Conservation (phyloP, 1,140 invertebrate species). For the Zaprionus ghesquierei region DNA sequence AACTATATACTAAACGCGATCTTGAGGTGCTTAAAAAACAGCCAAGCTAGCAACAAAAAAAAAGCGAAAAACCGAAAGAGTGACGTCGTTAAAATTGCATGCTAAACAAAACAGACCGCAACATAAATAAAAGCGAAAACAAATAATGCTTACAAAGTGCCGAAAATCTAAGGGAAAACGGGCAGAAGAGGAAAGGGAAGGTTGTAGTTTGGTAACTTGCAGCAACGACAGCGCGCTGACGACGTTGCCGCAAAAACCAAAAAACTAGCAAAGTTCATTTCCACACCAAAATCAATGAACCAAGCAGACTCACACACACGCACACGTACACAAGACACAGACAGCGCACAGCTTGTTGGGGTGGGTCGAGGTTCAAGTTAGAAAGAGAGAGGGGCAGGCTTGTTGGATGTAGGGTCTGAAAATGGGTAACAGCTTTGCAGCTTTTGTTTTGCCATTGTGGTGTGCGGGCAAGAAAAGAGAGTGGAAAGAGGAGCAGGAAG, state of each 20-base stretch:
- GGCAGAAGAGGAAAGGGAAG: slow-evolving; percentile 7
- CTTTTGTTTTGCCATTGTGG: slow-evolving; percentile 70
- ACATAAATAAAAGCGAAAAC: slow-evolving; percentile 75
- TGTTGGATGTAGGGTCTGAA: slow-evolving; percentile 10
- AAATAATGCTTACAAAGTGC: slow-evolving; percentile 77
- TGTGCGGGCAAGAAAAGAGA: background rate
- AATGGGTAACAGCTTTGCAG: slow-evolving; percentile 66
- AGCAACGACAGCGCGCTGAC: slow-evolving; percentile 4
- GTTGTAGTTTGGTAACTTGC: background rate
- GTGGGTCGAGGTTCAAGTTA: slow-evolving; percentile 41
- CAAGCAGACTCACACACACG: slow-evolving; percentile 53
- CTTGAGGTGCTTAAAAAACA: background rate
- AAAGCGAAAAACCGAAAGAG: background rate
- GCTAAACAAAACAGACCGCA: slow-evolving; percentile 63
- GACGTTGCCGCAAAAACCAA: slow-evolving; percentile 29
- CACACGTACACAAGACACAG: slow-evolving; percentile 25
- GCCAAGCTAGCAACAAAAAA: background rate
- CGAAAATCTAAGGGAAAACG: slow-evolving; percentile 55
- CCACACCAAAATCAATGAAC: slow-evolving; percentile 79
- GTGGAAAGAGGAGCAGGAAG: background rate
- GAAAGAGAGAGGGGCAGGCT: background rate
- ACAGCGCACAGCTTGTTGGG: slow-evolving; percentile 67
- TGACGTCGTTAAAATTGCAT: slow-evolving; percentile 54
- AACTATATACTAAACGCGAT: background rate
- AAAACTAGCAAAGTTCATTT: slow-evolving; percentile 72